phyloP scores from a whole-genome alignment of 2,113 vertebrate genomes.

The Rattus rattus region DNA sequence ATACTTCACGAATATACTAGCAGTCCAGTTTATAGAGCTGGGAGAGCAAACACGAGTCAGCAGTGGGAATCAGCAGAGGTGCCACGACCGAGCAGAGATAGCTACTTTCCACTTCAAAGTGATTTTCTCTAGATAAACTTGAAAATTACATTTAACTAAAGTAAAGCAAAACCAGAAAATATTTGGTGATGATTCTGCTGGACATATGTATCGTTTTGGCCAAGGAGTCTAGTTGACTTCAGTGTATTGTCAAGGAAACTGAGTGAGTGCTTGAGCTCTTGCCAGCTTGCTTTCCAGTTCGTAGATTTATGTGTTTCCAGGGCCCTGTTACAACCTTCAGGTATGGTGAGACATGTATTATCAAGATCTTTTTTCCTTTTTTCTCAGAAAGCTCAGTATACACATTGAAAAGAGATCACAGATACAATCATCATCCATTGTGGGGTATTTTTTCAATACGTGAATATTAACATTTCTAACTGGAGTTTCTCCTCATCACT shows the following conservation, averaged over 20 bases:
- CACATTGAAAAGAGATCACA: background rate
- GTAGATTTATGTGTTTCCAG: background rate
- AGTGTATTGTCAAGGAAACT: background rate
- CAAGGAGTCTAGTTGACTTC: background rate
- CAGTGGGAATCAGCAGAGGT: too few relatives aligned
- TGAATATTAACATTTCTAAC: background rate
- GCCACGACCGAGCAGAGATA: too few relatives aligned
- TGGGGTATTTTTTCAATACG: background rate
- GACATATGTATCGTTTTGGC: background rate
- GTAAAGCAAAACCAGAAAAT: background rate
- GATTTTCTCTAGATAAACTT: constrained; percentile 11
- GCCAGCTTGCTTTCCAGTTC: background rate
- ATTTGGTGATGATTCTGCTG: background rate
- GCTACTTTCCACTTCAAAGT: constrained; percentile 36
- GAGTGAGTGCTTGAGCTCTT: background rate
- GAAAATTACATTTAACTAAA: constrained; percentile 38
- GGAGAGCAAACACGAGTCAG: too few relatives aligned
- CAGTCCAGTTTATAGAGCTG: too few relatives aligned
- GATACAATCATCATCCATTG: background rate
- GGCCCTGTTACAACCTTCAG: background rate
- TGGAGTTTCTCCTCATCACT: background rate
- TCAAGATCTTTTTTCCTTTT: background rate
- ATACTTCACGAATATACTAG: too few relatives aligned
- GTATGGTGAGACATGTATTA: background rate
- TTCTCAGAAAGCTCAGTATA: background rate